Evolutionary conservation across 1,140 invertebrate genomes (phyloP), one percentile per base, ranked within the genome.

Genomic region (Papilio dardanus): DNA sequence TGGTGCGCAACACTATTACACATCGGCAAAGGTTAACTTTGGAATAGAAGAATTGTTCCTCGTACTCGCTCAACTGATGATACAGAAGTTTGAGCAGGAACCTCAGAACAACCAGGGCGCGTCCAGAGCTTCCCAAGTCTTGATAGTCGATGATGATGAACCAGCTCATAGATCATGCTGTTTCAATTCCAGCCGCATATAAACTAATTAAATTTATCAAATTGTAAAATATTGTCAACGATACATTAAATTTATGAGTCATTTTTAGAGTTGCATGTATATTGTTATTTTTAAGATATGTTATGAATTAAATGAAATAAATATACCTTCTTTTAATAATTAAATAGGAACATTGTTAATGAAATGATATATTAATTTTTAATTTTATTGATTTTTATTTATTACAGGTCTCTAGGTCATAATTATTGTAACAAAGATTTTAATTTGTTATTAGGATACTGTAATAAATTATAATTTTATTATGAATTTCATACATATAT

Each of bases 31-130:
- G 94, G 90, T 96, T 28, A 99, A 99, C 90, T 95, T 96, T 90
- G 97, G 98, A 31, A 97, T 99, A 24, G 97, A 99, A 86, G 98
- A 99, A 81, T 94, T 99, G 87, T 99, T 99, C 91, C 88, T 99
- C 54, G 96, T 98, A 79, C 91, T 99, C 66, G 97, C 97, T 21
- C 95, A 96, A 65, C 86, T 89, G 35, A 89, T 94, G 90, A 78
- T 89, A 16, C 86, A 90, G 28, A 83, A 81, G 21, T 78, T 75
- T 62, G 89, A 93, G 71, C 80, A 86, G 28, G 86, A 83, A 31
- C 71, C 84, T 14, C 84, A 84, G 40, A 74, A 69, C 5, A 62
- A 14, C 10, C 21, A 62, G 6, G 85, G 88, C 1, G 83, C 74
- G 1, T 81, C 62, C 74, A 76, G 80, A 28, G 77, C 84, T 35